Base-by-base conservation (phyloP, 2,797 vertebrate species). In the Gambelia wislizenii region DNA sequence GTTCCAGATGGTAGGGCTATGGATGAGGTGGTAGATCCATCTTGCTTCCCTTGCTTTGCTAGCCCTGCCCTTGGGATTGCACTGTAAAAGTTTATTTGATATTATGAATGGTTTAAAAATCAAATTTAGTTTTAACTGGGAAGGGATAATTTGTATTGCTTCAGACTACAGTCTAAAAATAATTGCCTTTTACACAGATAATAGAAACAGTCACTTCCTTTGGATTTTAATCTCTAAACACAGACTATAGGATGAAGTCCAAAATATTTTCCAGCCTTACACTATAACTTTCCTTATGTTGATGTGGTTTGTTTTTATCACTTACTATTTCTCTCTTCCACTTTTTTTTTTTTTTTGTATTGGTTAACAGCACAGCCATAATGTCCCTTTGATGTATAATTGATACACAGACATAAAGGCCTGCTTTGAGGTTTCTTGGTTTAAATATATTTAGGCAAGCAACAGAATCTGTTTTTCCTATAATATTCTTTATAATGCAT, bases 331-430 rank as follows among this genome's bases (percentile, higher is more conserved):
- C 16, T 6, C 89, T 89, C 87, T 83, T 25, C 27, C 83, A 61
- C n/a, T 94, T 92, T 84, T 91, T 89, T 78, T 81, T 89, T 89
- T 74, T 77, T 56, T 79, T 42, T 36, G 52, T 85, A 61, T 30
- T 85, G 25, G 64, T 84, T 72, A 89, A 86, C 80, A 90, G 54
- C 75, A 90, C 56, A 91, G 87, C 75, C 89, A 25, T 47, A 7
- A 0, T 75, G 49, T 87, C 52, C 44, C 52, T 96, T 95, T 95
- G 90, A 95, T 96, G 85, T 91, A 94, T 93, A 94, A 94, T 90
- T 93, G 42, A 94, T 93, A 89, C 0, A 75, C 14, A 54, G 64
- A 84, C 72, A 87, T 79, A 90, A 92, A 94, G 89, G 84, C 74
- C 92, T 90, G 89, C 83, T 90, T 39, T 36, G 74, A 93, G 91